Conservation (phyloP, 2,888 invertebrate genomes). For the Limnephilus lunatus region DNA sequence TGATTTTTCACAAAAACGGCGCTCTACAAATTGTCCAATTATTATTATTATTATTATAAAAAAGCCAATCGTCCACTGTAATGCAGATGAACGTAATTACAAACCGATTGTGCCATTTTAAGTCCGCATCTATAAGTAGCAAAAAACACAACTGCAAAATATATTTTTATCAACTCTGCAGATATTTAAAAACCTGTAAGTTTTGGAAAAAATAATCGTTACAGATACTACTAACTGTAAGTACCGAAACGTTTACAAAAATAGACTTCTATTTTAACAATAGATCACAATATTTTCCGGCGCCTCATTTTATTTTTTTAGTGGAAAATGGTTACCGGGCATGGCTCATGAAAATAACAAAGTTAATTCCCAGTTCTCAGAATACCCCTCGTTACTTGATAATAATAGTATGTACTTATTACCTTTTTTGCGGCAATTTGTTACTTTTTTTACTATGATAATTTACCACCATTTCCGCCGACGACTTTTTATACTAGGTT, state of each 20-base stretch:
- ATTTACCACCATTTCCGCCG: slow-evolving; percentile 28
- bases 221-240: no score
- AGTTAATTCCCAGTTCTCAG: not conserved
- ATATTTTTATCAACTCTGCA: no score
- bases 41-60: no score
- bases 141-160: not conserved
- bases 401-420: not conserved
- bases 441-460: slow-evolving; percentile 18
- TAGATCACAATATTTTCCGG: slow-evolving; percentile 3
- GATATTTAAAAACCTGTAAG: not conserved
- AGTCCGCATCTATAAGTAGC: not conserved
- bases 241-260: not conserved
- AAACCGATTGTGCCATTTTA: not conserved
- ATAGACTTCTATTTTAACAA: slow-evolving; percentile 14
- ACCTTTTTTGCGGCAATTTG: slow-evolving; percentile 37
- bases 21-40: no score
- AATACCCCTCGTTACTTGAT: slow-evolving; percentile 23
- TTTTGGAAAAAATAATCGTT: not conserved
- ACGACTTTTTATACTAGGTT: slow-evolving; percentile 4
- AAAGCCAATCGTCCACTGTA: no score
- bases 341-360: slow-evolving; percentile 12
- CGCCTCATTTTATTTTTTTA: not conserved
- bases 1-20: no score
- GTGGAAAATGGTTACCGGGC: not conserved
- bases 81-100: not conserved